These are phyloP conservation scores for Leptinotarsa lineolata DNA, from an alignment of 1,140 invertebrate genomes.

Conservation along the genomic window DNA sequence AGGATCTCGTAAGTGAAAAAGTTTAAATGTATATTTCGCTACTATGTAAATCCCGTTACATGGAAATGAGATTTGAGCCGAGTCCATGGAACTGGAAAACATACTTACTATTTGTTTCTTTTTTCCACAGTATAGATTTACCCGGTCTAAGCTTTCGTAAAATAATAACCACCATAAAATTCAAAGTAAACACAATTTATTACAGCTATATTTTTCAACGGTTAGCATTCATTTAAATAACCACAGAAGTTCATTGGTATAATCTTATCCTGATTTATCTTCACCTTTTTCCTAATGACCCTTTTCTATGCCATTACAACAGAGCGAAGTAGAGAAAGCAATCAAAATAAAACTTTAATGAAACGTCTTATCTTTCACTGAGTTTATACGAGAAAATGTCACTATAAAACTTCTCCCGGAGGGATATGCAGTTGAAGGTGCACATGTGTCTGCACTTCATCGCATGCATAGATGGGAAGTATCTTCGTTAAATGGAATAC, in stretches of 20 bases:
- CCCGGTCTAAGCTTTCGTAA: not conserved
- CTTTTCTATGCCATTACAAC: constrained; percentile 5
- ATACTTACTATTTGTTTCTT: constrained; percentile 14
- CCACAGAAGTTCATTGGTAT: constrained; percentile 5
- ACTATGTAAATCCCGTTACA: constrained; percentile 36
- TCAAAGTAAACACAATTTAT: constrained; percentile 4
- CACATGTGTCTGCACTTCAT: constrained; percentile 25
- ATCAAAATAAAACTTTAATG: constrained; percentile 20
- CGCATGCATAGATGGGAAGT: constrained; percentile 10
- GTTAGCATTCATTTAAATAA: not conserved
- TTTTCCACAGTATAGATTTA: constrained; percentile 12
- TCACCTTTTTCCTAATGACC: not conserved
- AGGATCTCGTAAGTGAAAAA: constrained; percentile 3
- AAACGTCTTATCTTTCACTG: constrained; percentile 12
- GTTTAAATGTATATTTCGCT: not conserved
- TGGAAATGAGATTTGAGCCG: constrained; percentile 35
- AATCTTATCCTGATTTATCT: constrained; percentile 6
- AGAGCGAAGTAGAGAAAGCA: constrained; percentile 1
- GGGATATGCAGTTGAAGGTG: constrained; percentile 11
- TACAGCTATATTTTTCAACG: not conserved
- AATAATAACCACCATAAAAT: constrained; percentile 6
- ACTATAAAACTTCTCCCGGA: constrained; percentile 18
- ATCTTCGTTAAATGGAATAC: constrained; percentile 3
- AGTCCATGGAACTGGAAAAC: constrained; percentile 37
- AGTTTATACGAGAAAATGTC: constrained; percentile 24